Percentiles rank a stretch among this genome's conserved stretches.
phyloP scores from a whole-genome alignment of 1,140 invertebrate genomes.

The Dendroctonus ponderosae region DNA sequence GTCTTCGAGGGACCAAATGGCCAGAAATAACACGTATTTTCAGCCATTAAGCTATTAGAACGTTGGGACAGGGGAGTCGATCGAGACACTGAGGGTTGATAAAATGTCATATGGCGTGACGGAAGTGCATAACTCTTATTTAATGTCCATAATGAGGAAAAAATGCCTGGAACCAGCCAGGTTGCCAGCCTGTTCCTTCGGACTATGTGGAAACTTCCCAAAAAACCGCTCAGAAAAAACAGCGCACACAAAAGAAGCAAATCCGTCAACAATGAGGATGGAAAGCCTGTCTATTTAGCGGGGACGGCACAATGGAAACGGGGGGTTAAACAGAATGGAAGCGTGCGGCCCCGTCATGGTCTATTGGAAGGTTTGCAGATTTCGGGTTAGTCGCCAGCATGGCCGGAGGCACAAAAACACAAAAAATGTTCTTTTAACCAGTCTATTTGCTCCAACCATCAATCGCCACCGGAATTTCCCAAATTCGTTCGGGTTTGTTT shows the following conservation, averaged over 20 bases:
- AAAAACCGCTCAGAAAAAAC: slow-evolving; percentile 7
- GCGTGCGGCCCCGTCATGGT: slow-evolving; percentile 15
- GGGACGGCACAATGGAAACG: slow-evolving; percentile 14
- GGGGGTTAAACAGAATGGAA: slow-evolving; percentile 32
- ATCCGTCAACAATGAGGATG: slow-evolving; percentile 9
- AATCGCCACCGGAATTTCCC: too few species aligned
- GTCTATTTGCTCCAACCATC: too few species aligned
- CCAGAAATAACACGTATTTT: slow-evolving; percentile 31
- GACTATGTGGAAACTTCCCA: too few species aligned
- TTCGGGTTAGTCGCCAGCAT: neutral
- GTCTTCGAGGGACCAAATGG: slow-evolving; percentile 16
- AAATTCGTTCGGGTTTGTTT: too few species aligned
- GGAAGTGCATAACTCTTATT: slow-evolving; percentile 7
- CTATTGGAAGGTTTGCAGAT: slow-evolving; percentile 24
- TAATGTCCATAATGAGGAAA: too few species aligned
- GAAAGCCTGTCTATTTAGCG: slow-evolving; percentile 29
- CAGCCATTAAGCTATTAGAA: slow-evolving; percentile 25
- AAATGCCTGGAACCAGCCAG: too few species aligned
- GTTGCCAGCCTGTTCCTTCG: too few species aligned
- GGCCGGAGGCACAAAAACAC: too few species aligned
- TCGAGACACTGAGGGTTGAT: neutral
- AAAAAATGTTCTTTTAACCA: too few species aligned
- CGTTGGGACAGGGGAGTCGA: neutral
- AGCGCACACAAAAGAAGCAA: slow-evolving; percentile 16
- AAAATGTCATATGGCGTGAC: slow-evolving; percentile 24